phyloP scores from a whole-genome alignment of 2,113 vertebrate species.

The Vicugna pacos region DNA sequence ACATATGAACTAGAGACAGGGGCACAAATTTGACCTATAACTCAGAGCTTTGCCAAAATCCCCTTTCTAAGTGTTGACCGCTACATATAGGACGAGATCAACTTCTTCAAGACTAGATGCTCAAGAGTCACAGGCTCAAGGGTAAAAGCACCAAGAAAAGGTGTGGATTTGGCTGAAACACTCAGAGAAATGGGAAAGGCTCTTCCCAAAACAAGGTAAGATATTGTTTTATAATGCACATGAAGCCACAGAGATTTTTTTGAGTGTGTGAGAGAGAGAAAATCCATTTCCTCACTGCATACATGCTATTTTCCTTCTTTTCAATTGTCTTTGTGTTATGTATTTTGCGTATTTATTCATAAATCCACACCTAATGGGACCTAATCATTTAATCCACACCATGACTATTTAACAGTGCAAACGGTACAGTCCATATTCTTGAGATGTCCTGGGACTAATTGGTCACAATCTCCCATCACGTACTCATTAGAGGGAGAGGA shows the following conservation, averaged over 20 bases:
- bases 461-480: background rate
- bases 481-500: background rate
- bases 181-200: background rate
- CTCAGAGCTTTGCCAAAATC: background rate
- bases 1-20: background rate
- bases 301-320: background rate
- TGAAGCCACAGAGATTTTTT: background rate
- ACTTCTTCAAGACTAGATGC: background rate
- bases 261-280: background rate
- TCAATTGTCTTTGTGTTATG: constrained; percentile 9
- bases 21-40: background rate
- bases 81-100: background rate
- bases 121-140: background rate
- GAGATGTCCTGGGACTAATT: background rate
- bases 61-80: background rate
- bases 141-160: background rate
- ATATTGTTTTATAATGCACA: background rate
- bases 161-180: background rate
- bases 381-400: background rate
- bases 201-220: background rate
- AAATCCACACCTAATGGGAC: background rate
- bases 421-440: background rate
- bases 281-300: background rate
- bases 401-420: background rate
- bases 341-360: background rate